Evolutionary conservation across 2,888 invertebrate genomes (phyloP), one percentile per base, ranked within the genome.

Genomic region (Stenchaetothrips biformis): DNA sequence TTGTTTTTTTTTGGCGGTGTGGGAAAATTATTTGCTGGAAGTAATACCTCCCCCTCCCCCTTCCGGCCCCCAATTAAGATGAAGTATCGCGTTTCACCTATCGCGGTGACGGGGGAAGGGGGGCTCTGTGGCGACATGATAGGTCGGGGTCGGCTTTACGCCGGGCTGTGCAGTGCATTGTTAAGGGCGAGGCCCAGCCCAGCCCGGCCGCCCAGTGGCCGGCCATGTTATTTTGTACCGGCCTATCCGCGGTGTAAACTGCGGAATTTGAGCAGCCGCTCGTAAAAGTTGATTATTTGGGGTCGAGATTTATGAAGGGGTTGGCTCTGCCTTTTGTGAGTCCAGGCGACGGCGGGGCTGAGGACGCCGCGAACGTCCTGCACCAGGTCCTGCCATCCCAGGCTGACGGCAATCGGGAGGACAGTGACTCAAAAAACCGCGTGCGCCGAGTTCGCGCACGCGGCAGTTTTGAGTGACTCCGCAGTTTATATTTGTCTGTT

Each of bases 221-320:
- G 2, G 13, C 53, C 53, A 2, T 53, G 53, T 53, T 53, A 6
- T 53, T 53, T 53, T 53, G 67, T 21, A 2, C 21, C 67, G n/a
- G 67, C 21, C 67, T 9, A 21, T 18, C 21, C 37, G 37, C 25
- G 67, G 67, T 67, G 67, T 67, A 67, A 67, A 67, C 67, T 21
- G n/a, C 21, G 67, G 67, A 67, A 67, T 67, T 67, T 67, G 7
- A 67, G 67, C n/a, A 67, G 9, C 21, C 25, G 67, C 18, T 67
- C 67, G 67, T 67, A 67, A 67, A 67, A 67, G 21, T 67, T 67
- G 21, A 67, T 67, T 67, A 67, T 67, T 21, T 67, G 7, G 21
- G 67, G 67, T 13, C 53, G 67, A 67, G 67, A 67, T 67, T 67
- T 67, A 67, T 67, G 67, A 21, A 67, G 67, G 67, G 37, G 37